Percentiles rank a stretch among this genome's conserved stretches.
Conservation (phyloP, 2,888 invertebrate genomes). For the Mellilla xanthometata region DNA sequence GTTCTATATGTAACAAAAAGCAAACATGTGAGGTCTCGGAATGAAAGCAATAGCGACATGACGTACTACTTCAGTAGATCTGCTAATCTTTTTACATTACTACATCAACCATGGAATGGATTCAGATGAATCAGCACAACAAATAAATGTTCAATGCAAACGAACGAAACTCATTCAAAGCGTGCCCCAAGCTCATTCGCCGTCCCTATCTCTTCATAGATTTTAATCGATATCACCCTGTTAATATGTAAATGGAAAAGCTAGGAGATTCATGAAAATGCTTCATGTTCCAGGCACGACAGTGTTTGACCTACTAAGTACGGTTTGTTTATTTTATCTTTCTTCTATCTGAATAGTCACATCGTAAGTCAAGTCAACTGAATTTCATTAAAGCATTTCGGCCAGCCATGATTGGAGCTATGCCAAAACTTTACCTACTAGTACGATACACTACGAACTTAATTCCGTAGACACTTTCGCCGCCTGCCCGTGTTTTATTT, state of each 20-base stretch:
- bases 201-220: not conserved
- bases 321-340: not conserved
- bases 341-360: not conserved
- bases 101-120: conserved; percentile 2
- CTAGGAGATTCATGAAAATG: not conserved
- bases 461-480: not conserved
- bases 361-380: not conserved
- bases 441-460: not conserved
- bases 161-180: conserved; percentile 23
- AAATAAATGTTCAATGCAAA: conserved; percentile 26
- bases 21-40: conserved; percentile 50
- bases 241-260: conserved; percentile 1
- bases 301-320: not conserved
- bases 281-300: not conserved
- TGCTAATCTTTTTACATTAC: no score
- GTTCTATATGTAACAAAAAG: conserved; percentile 63
- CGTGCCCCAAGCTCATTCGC: conserved; percentile 6
- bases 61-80: not conserved
- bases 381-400: not conserved
- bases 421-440: conserved; percentile 1
- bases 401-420: not conserved
- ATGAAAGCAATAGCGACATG: conserved; percentile 10
- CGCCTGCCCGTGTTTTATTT: no score
- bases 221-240: conserved; percentile 1
- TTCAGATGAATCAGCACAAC: conserved; percentile 22